Conservation (phyloP, 2,113 vertebrate species). For the Neomonachus schauinslandi region DNA sequence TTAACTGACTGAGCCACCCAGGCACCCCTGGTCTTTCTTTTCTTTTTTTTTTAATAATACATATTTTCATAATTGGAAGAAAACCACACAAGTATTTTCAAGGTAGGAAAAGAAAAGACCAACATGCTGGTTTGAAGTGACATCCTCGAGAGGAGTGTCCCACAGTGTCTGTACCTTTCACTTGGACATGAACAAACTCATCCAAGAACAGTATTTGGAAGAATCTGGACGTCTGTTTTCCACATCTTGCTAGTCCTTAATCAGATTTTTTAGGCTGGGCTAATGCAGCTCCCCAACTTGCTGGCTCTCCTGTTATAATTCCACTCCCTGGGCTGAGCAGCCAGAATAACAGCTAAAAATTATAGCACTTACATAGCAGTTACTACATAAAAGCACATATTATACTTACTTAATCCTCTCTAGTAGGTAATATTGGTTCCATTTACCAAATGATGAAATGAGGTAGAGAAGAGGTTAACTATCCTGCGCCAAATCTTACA, state of each 20-base stretch:
- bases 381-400: not conserved
- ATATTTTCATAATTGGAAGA: not conserved
- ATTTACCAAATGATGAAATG: not conserved
- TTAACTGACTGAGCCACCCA: not conserved
- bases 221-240: not conserved
- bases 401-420: not conserved
- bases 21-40: not conserved
- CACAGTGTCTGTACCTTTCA: not conserved
- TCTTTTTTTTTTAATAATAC: not conserved
- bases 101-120: not conserved
- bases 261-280: not conserved
- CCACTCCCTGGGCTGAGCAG: not conserved
- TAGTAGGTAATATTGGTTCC: not conserved
- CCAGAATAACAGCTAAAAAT: not conserved
- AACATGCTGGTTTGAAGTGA: not conserved
- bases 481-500: not conserved
- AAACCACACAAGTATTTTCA: not conserved
- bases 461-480: not conserved
- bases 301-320: not conserved
- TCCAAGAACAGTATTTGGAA: not conserved
- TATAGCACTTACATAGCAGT: not conserved
- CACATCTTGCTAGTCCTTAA: not conserved
- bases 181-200: not conserved
- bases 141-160: not conserved
- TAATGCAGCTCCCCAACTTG: not conserved